Percentiles rank a stretch among this genome's conserved stretches.
phyloP scores from a whole-genome alignment of 2,888 invertebrate species.

The Eristalinus sepulchralis region DNA sequence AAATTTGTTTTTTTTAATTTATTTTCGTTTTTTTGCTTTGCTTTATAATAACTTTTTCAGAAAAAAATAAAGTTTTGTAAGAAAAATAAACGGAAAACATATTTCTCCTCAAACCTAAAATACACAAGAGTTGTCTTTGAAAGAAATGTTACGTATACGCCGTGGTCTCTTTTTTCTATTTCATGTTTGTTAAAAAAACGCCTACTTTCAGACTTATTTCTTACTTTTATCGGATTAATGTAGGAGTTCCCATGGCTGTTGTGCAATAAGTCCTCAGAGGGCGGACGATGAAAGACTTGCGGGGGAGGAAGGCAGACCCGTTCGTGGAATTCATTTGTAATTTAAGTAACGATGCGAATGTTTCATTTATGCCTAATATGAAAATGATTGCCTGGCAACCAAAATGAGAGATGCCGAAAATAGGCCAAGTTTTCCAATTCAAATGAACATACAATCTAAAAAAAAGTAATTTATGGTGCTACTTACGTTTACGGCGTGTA shows the following conservation, averaged over 20 bases:
- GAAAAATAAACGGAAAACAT: constrained; percentile 5
- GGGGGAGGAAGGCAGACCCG: background rate
- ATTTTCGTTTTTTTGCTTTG: constrained; percentile 40
- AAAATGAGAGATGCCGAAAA: no score
- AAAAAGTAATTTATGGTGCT: no score
- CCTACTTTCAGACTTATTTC: background rate
- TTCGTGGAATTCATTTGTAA: background rate
- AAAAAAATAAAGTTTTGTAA: constrained; percentile 15
- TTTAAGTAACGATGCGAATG: background rate
- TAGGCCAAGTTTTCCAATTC: no score
- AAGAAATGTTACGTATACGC: constrained; percentile 46
- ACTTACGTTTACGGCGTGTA: no score
- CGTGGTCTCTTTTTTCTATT: background rate
- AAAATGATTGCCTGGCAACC: no score
- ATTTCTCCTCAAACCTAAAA: background rate
- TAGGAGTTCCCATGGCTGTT: background rate
- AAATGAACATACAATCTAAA: no score
- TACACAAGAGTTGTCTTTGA: background rate
- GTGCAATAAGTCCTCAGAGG: background rate
- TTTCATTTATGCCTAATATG: background rate
- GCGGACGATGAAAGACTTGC: background rate
- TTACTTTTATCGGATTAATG: constrained; percentile 47
- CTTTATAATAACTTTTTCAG: constrained; percentile 24
- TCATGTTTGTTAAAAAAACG: background rate
- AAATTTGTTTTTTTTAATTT: constrained; percentile 19